These are phyloP conservation scores for Byasa hedistus DNA, from an alignment of 2,888 invertebrate genomes.

Conservation along the genomic window DNA sequence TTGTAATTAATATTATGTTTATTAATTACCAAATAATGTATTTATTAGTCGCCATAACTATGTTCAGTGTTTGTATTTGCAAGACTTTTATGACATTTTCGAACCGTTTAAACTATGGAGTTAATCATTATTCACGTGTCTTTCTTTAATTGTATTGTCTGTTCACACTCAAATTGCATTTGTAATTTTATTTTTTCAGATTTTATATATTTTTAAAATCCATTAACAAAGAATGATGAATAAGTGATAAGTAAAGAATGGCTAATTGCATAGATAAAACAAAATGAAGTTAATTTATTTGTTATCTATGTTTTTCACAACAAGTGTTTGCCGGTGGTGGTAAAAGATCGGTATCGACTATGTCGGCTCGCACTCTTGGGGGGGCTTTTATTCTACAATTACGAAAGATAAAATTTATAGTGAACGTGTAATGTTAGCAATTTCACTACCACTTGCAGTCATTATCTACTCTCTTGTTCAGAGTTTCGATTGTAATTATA, in stretches of 20 bases:
- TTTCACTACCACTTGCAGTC: slow-evolving; percentile 19
- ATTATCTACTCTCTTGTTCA: slow-evolving; percentile 18
- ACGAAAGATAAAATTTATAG: slow-evolving; percentile 24
- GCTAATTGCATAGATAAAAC: slow-evolving; percentile 17
- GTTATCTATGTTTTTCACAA: slow-evolving; percentile 22
- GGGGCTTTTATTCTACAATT: slow-evolving; percentile 24
- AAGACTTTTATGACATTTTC: no score
- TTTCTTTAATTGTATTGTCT: no score
- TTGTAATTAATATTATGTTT: no score
- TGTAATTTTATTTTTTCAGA: no score
- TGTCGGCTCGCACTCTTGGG: slow-evolving; percentile 11
- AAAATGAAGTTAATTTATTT: slow-evolving; percentile 19
- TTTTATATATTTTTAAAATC: neutral
- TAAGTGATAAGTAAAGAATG: slow-evolving; percentile 4
- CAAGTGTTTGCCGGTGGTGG: slow-evolving; percentile 7
- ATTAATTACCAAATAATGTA: no score
- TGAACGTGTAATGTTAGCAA: slow-evolving; percentile 23
- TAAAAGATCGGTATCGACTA: slow-evolving; percentile 24
- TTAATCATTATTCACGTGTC: no score
- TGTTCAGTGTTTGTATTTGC: no score
- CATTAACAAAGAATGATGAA: slow-evolving; percentile 17
- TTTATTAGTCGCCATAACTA: no score
- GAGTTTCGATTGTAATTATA: slow-evolving; percentile 26
- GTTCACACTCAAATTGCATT: no score
- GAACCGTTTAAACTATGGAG: no score